Evolutionary conservation across 2,888 invertebrate genomes (phyloP).

Genomic region (Metalampra italica): DNA sequence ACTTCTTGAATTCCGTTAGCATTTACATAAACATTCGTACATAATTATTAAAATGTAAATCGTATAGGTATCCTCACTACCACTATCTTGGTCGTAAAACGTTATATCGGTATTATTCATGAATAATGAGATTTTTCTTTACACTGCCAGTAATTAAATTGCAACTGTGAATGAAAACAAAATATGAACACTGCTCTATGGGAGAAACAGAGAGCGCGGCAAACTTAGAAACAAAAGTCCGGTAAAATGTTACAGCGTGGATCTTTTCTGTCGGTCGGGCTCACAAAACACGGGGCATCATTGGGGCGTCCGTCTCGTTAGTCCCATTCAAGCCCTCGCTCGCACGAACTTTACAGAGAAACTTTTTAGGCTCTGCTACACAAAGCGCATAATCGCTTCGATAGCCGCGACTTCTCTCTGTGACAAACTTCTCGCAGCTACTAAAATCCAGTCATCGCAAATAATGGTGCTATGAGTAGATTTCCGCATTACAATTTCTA

Average conservation of each 20-base stretch:
- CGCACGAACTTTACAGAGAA: conserved; percentile 36
- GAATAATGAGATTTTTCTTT: neutral
- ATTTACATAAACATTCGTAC: neutral
- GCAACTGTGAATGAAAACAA: neutral
- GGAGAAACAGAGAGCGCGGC: neutral
- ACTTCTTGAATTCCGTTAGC: neutral
- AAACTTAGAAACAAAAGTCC: conserved; percentile 38
- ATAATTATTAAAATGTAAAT: neutral
- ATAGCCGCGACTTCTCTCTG: conserved; percentile 1
- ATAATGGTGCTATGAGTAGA: no score
- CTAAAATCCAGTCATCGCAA: no score
- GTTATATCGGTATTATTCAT: no score
- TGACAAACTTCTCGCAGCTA: no score
- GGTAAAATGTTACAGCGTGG: conserved; percentile 30
- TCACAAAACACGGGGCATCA: conserved; percentile 38
- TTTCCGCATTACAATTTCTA: no score
- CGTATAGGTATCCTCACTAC: no score
- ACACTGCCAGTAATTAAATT: neutral
- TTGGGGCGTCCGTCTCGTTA: conserved; percentile 54
- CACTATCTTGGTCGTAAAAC: no score
- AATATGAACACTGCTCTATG: neutral
- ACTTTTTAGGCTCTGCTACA: conserved; percentile 9
- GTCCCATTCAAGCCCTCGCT: conserved; percentile 46
- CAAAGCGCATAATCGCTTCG: conserved; percentile 3
- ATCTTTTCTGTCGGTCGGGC: conserved; percentile 26